Evolutionary conservation across 2,888 invertebrate genomes (phyloP).

Genomic region (Epinotia demarniana): DNA sequence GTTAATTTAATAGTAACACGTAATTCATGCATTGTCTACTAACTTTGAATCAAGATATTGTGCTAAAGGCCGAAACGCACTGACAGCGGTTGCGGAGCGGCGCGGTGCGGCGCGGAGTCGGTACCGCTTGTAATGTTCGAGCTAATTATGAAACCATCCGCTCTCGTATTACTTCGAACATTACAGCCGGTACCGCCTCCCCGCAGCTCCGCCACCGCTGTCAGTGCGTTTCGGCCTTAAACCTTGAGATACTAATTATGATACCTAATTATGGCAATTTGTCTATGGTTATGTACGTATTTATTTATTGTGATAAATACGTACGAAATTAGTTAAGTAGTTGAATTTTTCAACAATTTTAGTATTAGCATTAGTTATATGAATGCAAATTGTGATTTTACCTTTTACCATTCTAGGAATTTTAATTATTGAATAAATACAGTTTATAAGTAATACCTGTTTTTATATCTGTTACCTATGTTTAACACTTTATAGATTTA

Average conservation of each 20-base stretch:
- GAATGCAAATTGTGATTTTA: slow-evolving; percentile 34
- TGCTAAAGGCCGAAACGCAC: no score
- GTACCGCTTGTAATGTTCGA: no score
- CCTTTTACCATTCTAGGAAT: slow-evolving; percentile 28
- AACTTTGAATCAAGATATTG: neutral
- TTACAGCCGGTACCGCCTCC: no score
- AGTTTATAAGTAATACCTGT: neutral
- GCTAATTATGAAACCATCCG: no score
- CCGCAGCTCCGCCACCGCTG: no score
- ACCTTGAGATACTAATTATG: neutral
- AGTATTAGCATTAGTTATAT: slow-evolving; percentile 4
- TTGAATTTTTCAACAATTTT: neutral
- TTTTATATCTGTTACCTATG: neutral
- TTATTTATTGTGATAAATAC: neutral
- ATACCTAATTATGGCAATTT: neutral
- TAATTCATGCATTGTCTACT: no score
- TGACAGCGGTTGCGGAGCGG: no score
- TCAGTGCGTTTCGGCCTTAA: no score
- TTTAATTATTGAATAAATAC: slow-evolving; percentile 33
- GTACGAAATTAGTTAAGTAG: neutral
- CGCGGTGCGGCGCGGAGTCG: no score
- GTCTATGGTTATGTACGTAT: neutral
- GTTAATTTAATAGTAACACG: neutral
- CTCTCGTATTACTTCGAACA: no score
- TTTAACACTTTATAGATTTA: no score